A percentile compares a stretch with the other conserved stretches of the same genome.
These are phyloP conservation scores for Eptesicus fuscus DNA, from an alignment of 2,113 vertebrate species.

Conservation along the genomic window DNA sequence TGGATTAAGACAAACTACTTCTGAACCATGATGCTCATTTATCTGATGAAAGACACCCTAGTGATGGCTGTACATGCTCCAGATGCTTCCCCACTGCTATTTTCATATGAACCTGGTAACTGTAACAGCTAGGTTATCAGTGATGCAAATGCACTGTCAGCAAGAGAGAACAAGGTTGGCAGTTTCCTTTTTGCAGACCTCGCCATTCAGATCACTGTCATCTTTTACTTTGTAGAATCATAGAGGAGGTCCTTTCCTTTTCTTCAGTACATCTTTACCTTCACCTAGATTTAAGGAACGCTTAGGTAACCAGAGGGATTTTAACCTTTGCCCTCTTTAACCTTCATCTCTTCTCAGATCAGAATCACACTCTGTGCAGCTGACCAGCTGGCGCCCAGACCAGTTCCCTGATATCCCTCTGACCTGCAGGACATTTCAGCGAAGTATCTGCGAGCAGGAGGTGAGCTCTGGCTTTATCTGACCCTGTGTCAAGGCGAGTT, in stretches of 20 bases:
- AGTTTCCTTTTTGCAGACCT: conserved; percentile 28
- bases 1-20: neutral
- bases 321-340: conserved; percentile 70
- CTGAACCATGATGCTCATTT: conserved; percentile 75
- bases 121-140: conserved; percentile 53
- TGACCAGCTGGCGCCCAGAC: conserved; percentile 63
- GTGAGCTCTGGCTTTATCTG: conserved; percentile 60
- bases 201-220: neutral
- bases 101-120: conserved; percentile 66
- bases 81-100: conserved; percentile 79
- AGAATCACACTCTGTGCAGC: conserved; percentile 60
- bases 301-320: conserved; percentile 57
- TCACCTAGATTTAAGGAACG: conserved; percentile 55
- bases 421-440: conserved; percentile 63
- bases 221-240: conserved; percentile 37
- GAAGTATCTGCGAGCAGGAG: conserved; percentile 59
- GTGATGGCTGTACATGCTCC: conserved; percentile 56
- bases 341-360: conserved; percentile 55
- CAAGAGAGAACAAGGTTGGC: conserved; percentile 18
- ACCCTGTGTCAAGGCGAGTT: conserved; percentile 42
- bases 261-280: conserved; percentile 56
- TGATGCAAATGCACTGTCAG: conserved; percentile 65
- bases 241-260: conserved; percentile 34
- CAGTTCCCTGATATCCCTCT: conserved; percentile 65
- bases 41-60: conserved; percentile 70